Percentiles rank a stretch among this genome's conserved stretches.
Evolutionary conservation across 2,113 vertebrate species (phyloP).

Genomic region (Anolis carolinensis): DNA sequence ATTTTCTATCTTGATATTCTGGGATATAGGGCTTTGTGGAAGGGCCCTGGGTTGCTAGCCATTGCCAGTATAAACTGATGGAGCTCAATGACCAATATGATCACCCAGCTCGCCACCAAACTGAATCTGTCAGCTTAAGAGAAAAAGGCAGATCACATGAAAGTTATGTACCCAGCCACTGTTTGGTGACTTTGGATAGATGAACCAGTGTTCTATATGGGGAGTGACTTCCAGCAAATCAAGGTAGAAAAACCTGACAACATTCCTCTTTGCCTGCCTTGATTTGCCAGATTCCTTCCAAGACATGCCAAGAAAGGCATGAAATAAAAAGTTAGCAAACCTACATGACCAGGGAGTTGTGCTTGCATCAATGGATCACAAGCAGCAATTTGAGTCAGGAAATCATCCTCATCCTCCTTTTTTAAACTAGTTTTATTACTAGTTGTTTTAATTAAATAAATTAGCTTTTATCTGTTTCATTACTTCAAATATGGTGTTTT

Average conservation of each 20-base stretch:
- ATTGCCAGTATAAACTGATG: neutral
- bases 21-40: no score
- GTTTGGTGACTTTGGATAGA: neutral
- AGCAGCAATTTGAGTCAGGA: neutral
- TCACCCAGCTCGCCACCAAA: no score
- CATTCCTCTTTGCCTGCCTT: neutral
- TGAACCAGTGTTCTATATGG: no score
- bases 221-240: no score
- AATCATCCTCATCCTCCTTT: neutral
- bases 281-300: neutral
- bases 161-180: neutral
- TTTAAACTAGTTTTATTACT: no score
- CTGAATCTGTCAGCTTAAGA: neutral
- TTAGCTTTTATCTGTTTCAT: neutral
- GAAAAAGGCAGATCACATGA: neutral
- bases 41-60: neutral
- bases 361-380: neutral
- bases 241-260: neutral
- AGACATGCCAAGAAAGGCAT: no score
- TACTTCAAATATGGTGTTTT: neutral
- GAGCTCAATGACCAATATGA: neutral
- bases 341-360: neutral
- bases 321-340: neutral
- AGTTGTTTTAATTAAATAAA: no score
- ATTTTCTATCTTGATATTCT: no score